Percentiles rank a stretch among this genome's conserved stretches.
Evolutionary conservation across 2,113 vertebrate species (phyloP).

Genomic region (Pseudopipra pipra): DNA sequence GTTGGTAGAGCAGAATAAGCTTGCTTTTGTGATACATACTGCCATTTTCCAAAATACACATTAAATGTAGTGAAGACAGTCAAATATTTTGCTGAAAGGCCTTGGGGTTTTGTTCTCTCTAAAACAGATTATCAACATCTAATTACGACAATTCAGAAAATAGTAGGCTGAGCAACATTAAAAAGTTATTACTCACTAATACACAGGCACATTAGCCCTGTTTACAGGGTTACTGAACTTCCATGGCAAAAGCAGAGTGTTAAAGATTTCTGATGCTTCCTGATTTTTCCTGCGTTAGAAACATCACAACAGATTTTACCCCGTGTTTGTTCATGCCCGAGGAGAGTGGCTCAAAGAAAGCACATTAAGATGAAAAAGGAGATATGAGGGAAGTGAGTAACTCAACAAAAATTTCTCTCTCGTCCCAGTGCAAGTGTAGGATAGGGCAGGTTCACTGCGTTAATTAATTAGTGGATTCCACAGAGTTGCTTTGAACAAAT

Average conservation of each 20-base stretch:
- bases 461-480: background rate
- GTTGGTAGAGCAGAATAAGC: background rate
- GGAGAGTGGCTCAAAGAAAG: background rate
- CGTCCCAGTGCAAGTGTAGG: background rate
- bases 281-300: background rate
- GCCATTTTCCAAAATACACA: background rate
- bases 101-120: background rate
- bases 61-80: background rate
- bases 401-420: background rate
- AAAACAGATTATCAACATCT: background rate
- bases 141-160: background rate
- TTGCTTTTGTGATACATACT: background rate
- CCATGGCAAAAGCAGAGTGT: background rate
- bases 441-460: background rate
- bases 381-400: background rate
- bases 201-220: background rate
- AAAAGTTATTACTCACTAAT: background rate
- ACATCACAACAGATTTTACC: background rate
- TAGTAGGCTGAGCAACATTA: background rate
- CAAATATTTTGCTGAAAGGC: background rate
- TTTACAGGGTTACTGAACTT: background rate
- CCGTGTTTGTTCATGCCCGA: background rate
- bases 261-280: background rate
- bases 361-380: background rate
- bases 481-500: background rate